Percentiles rank a stretch among this genome's conserved stretches.
phyloP scores from a whole-genome alignment of 1,140 invertebrate species.

The Calephelis virginiensis region DNA sequence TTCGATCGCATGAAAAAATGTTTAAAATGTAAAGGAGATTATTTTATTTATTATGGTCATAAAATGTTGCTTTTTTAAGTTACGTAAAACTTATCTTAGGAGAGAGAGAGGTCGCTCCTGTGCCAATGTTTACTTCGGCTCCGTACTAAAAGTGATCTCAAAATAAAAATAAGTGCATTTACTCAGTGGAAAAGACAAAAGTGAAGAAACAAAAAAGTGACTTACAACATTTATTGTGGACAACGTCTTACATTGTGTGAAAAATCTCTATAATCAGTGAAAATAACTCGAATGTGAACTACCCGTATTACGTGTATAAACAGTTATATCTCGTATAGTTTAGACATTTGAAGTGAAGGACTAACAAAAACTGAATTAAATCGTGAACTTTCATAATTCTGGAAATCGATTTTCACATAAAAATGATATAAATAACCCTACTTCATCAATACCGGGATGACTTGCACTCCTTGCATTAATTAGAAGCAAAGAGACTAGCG shows the following conservation, averaged over 20 bases:
- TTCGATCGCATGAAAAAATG: too few relatives aligned
- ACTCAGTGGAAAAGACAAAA: neutral
- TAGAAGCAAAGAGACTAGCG: too few relatives aligned
- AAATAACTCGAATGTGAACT: neutral
- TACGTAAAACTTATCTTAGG: too few relatives aligned
- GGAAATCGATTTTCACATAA: neutral
- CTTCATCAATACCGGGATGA: neutral
- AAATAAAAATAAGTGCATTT: slow-evolving; percentile 5
- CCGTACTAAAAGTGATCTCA: neutral
- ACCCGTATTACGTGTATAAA: too few relatives aligned
- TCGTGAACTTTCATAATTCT: neutral
- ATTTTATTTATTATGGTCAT: too few relatives aligned
- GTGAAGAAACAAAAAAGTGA: neutral
- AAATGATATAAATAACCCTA: neutral
- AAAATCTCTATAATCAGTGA: neutral
- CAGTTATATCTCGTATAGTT: too few relatives aligned
- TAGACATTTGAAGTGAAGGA: neutral
- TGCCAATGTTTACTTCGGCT: neutral
- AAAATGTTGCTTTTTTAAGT: too few relatives aligned
- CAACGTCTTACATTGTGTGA: neutral
- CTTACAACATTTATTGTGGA: slow-evolving; percentile 1
- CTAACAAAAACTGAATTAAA: neutral
- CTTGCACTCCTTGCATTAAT: neutral
- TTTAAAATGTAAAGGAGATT: too few relatives aligned
- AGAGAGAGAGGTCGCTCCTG: too few relatives aligned